Evolutionary conservation across 2,797 vertebrate species (phyloP).

Genomic region (Mycteria americana): DNA sequence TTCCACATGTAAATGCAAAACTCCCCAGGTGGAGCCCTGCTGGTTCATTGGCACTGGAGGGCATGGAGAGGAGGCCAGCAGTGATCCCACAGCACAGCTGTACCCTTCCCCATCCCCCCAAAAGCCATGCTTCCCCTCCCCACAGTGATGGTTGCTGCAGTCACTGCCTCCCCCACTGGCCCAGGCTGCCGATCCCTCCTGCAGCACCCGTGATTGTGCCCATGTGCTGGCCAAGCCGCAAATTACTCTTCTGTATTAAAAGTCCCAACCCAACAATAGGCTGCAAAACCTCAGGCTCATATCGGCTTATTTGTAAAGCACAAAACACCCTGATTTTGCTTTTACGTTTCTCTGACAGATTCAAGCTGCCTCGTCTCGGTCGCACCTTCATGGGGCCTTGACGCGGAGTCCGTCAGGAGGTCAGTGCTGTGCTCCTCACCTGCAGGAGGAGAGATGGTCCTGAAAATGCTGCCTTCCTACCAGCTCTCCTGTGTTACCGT

Average conservation of each 20-base stretch:
- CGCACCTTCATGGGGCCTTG: constrained; percentile 56
- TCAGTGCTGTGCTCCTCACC: constrained; percentile 29
- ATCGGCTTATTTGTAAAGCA: background rate
- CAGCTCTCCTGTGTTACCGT: background rate
- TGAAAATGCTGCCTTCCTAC: background rate
- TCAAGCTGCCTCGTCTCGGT: constrained; percentile 52
- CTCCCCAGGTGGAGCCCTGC: rapidly evolving
- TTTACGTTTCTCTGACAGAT: constrained; percentile 63
- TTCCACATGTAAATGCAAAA: background rate
- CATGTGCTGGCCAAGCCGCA: background rate
- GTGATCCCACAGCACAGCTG: background rate
- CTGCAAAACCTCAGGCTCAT: background rate
- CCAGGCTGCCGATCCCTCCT: background rate
- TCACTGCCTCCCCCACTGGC: background rate
- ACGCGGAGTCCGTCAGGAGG: constrained; percentile 62
- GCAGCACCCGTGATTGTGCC: rapidly evolving
- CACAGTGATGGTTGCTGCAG: rapidly evolving
- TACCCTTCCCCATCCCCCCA: background rate
- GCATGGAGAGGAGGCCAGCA: background rate
- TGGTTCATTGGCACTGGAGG: background rate
- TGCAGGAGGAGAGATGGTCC: background rate
- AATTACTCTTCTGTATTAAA: background rate
- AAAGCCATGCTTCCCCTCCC: background rate
- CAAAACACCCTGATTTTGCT: background rate
- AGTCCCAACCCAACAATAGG: background rate